These are phyloP conservation scores for Hydrozoanthus gracilis DNA, from an alignment of 92 coral and sea anemone genomes.

Conservation along the genomic window DNA sequence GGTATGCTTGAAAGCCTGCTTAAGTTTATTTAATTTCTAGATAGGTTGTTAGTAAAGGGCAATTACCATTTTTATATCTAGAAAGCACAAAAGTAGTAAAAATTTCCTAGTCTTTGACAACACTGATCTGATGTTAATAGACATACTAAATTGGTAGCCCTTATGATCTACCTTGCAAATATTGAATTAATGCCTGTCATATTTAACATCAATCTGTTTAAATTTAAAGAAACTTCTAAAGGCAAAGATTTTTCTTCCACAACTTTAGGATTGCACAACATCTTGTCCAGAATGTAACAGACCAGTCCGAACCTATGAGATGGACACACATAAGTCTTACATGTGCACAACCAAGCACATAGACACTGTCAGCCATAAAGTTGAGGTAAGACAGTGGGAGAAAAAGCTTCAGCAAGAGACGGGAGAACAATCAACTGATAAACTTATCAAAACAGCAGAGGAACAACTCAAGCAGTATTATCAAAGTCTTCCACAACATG, in stretches of 20 bases:
- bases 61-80: too few species aligned
- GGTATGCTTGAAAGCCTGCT: too few species aligned
- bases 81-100: too few species aligned
- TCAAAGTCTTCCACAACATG: slow-evolving; percentile 77
- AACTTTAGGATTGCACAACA: slow-evolving; percentile 68
- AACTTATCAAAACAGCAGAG: slow-evolving; percentile 66
- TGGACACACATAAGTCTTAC: slow-evolving; percentile 73
- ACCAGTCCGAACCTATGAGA: slow-evolving; percentile 76
- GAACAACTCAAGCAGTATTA: slow-evolving; percentile 72
- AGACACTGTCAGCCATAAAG: slow-evolving; percentile 65
- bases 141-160: too few species aligned
- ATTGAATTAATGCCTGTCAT: too few species aligned
- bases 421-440: slow-evolving; percentile 80
- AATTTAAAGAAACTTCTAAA: too few species aligned
- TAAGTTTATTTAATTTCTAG: too few species aligned
- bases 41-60: too few species aligned
- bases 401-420: slow-evolving; percentile 88
- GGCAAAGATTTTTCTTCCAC: background rate
- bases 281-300: slow-evolving; percentile 92
- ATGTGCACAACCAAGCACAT: slow-evolving; percentile 81
- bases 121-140: too few species aligned
- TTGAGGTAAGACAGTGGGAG: slow-evolving; percentile 91
- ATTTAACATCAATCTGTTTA: too few species aligned
- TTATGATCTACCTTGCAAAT: too few species aligned
- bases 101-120: too few species aligned